Evolutionary conservation across 1,140 invertebrate species (phyloP).

Genomic region (Pogonomyrmex californicus): DNA sequence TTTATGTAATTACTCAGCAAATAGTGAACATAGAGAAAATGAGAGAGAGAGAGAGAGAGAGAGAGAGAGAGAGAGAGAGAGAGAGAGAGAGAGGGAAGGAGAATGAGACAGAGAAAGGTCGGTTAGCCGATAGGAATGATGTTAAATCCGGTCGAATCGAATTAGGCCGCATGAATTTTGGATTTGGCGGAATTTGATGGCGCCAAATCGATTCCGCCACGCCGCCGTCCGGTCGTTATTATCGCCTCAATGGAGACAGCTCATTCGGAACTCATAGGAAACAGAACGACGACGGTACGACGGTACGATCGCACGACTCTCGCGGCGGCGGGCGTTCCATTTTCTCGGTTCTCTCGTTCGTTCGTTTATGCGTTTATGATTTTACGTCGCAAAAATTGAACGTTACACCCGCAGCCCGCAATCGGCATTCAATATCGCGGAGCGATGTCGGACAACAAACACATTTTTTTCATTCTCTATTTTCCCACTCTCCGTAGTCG

Average conservation of each 20-base stretch:
- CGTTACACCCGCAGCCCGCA: slow-evolving; percentile 9
- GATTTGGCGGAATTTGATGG: slow-evolving; percentile 33
- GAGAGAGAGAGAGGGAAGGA: no score
- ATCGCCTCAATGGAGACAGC: slow-evolving; percentile 8
- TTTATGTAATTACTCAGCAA: no score
- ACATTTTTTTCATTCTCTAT: not conserved
- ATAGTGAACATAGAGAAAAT: no score
- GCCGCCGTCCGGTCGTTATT: slow-evolving; percentile 21
- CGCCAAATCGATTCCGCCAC: slow-evolving; percentile 13
- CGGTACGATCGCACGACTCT: not conserved
- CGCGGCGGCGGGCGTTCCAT: not conserved
- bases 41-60: not conserved
- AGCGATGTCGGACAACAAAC: not conserved
- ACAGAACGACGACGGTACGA: slow-evolving; percentile 1
- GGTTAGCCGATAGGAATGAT: not conserved
- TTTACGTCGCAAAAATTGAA: slow-evolving; percentile 32
- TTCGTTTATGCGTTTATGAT: slow-evolving; percentile 14
- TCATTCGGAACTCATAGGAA: slow-evolving; percentile 19
- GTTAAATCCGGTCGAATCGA: slow-evolving; percentile 18
- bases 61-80: not conserved
- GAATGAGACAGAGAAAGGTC: no score
- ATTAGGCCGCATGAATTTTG: slow-evolving; percentile 25
- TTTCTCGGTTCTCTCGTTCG: not conserved
- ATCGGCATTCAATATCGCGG: slow-evolving; percentile 23
- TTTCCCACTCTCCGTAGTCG: not conserved